phyloP scores from a whole-genome alignment of 2,888 invertebrate species.

The Drosophila peninsularis region DNA sequence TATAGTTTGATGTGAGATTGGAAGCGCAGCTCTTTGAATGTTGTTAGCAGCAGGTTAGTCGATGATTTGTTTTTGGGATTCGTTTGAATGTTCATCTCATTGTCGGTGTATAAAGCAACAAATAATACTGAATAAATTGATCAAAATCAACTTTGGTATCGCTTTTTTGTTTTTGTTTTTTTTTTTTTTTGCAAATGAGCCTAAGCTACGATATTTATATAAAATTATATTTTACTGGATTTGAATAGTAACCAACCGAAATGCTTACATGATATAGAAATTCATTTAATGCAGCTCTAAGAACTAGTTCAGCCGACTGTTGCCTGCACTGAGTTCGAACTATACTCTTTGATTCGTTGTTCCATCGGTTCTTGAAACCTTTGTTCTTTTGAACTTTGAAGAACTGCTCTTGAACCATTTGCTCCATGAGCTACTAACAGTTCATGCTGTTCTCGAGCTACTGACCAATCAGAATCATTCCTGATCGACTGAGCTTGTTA shows the following conservation, averaged over 20 bases:
- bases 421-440: too few relatives aligned
- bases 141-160: slow-evolving; percentile 66
- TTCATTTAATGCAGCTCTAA: too few relatives aligned
- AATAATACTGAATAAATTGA: slow-evolving; percentile 76
- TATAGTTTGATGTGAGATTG: slow-evolving; percentile 20
- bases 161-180: slow-evolving; percentile 5
- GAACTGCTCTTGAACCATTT: background rate
- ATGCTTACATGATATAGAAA: slow-evolving; percentile 4
- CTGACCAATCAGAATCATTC: background rate
- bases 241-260: background rate
- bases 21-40: slow-evolving; percentile 31
- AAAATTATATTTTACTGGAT: background rate
- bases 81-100: slow-evolving; percentile 17
- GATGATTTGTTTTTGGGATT: slow-evolving; percentile 12
- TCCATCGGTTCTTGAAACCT: background rate
- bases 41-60: slow-evolving; percentile 40
- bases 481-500: background rate
- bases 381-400: background rate
- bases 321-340: background rate
- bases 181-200: slow-evolving; percentile 11
- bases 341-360: background rate
- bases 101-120: slow-evolving; percentile 65
- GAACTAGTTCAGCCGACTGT: background rate
- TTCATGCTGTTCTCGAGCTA: background rate
- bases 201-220: slow-evolving; percentile 11